Conservation (phyloP, 2,888 invertebrate species). For the Zhuqinia jingwanae region DNA sequence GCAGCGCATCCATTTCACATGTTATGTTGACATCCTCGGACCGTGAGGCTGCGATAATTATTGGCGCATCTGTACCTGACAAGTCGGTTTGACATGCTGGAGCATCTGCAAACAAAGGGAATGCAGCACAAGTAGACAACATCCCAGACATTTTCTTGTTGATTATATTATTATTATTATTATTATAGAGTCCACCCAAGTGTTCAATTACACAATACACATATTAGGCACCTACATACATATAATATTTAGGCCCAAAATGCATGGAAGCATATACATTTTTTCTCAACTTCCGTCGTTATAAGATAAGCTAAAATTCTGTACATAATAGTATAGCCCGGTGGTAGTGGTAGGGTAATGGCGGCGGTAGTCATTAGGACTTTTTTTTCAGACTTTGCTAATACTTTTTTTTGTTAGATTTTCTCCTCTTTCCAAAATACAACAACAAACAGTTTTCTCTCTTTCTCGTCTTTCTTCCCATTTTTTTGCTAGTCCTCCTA, state of each 20-base stretch:
- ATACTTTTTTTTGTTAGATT: constrained; percentile 47
- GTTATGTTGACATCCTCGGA: constrained; percentile 79
- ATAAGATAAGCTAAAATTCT: constrained; percentile 27
- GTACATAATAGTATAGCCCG: not conserved
- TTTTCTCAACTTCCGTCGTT: constrained; percentile 46
- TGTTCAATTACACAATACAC: constrained; percentile 12
- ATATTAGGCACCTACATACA: too few species aligned
- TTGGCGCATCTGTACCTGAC: constrained; percentile 79
- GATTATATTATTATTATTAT: not conserved
- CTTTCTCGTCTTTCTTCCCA: too few species aligned
- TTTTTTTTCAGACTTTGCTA: constrained; percentile 34
- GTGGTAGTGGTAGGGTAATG: not conserved
- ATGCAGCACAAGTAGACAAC: not conserved
- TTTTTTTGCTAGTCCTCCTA: not conserved
- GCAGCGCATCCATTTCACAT: constrained; percentile 79
- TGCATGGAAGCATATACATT: too few species aligned
- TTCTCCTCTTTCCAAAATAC: constrained; percentile 14
- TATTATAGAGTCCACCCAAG: constrained; percentile 15
- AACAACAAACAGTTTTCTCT: constrained; percentile 19
- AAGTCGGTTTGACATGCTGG: constrained; percentile 79
- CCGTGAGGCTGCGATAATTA: constrained; percentile 79
- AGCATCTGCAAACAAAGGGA: constrained; percentile 76
- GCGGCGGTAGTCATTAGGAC: constrained; percentile 27
- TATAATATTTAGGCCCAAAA: too few species aligned
- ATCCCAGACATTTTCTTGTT: not conserved